These are phyloP conservation scores for Astropecten irregularis DNA, from an alignment of 53 echinoderm and acorn worm species.

Conservation along the genomic window DNA sequence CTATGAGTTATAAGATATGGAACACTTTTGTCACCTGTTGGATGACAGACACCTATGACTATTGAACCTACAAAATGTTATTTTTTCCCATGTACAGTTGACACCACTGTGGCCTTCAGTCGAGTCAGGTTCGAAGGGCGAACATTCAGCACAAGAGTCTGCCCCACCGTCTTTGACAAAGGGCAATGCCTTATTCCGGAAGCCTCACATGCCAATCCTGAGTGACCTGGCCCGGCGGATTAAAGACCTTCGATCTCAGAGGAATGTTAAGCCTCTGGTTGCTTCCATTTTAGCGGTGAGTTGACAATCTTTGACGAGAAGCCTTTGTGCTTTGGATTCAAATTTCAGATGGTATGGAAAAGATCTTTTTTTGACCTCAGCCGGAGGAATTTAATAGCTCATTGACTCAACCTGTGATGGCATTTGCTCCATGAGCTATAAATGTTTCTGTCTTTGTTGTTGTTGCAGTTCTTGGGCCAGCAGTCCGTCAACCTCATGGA, in stretches of 20 bases:
- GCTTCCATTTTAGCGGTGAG: constrained; percentile 9
- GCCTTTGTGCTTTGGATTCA: background rate
- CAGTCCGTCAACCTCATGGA: constrained; percentile 62
- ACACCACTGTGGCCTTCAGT: background rate
- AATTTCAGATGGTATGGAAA: background rate
- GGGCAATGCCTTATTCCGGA: background rate
- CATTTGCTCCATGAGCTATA: no score
- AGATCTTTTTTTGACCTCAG: background rate
- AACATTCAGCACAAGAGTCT: background rate
- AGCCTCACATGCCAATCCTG: background rate
- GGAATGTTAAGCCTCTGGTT: background rate
- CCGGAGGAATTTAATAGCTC: no score
- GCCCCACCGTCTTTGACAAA: background rate
- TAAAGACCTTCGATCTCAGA: background rate
- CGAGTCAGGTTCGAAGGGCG: background rate
- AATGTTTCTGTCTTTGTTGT: background rate
- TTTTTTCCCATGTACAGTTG: background rate
- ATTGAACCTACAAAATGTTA: no score
- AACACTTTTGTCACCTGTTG: no score
- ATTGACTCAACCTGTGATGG: no score
- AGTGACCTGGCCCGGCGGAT: background rate
- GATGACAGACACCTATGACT: no score
- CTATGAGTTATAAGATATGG: no score
- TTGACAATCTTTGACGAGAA: background rate
- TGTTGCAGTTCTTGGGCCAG: constrained; percentile 33